A percentile compares a stretch with the other conserved stretches of the same genome.
Conservation (phyloP, 2,888 invertebrate species). For the Cephus sareptanus region DNA sequence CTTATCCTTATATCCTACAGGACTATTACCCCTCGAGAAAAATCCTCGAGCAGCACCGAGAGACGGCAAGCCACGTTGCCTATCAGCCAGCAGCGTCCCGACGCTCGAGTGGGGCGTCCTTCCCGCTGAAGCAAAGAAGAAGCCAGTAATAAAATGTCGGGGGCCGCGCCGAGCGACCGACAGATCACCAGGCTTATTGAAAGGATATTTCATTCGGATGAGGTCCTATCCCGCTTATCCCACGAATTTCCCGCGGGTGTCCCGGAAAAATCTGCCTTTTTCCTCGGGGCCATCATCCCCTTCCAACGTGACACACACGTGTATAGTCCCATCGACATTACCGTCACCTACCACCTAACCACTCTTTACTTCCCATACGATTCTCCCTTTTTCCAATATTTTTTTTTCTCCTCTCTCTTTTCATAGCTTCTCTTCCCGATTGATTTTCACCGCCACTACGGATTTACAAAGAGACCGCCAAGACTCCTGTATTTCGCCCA, state of each 20-base stretch:
- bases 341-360: constrained; percentile 19
- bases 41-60: constrained; percentile 36
- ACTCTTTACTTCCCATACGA: constrained; percentile 10
- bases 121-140: neutral
- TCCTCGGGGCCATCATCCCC: neutral
- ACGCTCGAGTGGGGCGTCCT: neutral
- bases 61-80: constrained; percentile 5
- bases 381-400: neutral
- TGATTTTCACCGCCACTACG: constrained; percentile 24
- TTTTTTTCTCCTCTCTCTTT: constrained; percentile 26
- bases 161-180: constrained; percentile 60
- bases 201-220: constrained; percentile 63
- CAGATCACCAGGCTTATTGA: constrained; percentile 64
- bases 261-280: constrained; percentile 24
- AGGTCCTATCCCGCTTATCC: constrained; percentile 55
- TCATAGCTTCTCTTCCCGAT: constrained; percentile 23
- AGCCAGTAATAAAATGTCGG: constrained; percentile 62
- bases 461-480: neutral
- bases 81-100: neutral
- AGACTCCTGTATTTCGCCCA: neutral
- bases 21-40: constrained; percentile 23
- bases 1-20: constrained; percentile 33
- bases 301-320: neutral
- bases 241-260: constrained; percentile 55
- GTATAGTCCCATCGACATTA: neutral